Evolutionary conservation across 2,113 vertebrate species (phyloP).

Genomic region (Heterotis niloticus): DNA sequence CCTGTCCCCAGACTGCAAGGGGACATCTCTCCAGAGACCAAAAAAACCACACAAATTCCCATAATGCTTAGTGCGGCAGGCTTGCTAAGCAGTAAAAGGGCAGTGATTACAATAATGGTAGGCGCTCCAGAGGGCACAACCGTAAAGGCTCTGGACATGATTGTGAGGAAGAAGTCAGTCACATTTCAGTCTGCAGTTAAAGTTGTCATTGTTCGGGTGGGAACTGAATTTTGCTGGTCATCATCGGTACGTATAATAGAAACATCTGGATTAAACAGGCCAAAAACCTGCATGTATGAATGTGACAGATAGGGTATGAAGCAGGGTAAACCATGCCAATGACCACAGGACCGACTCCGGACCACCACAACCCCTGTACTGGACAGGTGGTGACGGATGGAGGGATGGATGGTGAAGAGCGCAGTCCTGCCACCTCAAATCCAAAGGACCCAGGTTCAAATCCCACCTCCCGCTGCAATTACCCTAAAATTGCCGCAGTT

Average conservation of each 20-base stretch:
- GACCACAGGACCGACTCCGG: too few relatives aligned
- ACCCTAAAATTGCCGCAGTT: too few relatives aligned
- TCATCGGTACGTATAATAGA: neutral
- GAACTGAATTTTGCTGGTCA: too few relatives aligned
- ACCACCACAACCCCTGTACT: too few relatives aligned
- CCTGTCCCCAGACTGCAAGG: neutral
- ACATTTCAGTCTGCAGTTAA: neutral
- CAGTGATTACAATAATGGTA: neutral
- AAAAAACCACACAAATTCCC: neutral
- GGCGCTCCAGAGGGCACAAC: neutral
- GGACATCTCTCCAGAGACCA: neutral
- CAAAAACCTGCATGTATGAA: neutral
- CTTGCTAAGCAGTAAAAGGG: neutral
- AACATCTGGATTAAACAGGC: neutral
- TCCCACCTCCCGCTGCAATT: too few relatives aligned
- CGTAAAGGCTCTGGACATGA: neutral
- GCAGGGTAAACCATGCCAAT: too few relatives aligned
- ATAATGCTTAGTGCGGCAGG: neutral
- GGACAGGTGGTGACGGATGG: too few relatives aligned
- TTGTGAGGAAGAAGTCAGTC: neutral
- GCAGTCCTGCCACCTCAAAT: too few relatives aligned
- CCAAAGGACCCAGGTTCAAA: too few relatives aligned
- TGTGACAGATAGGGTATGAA: neutral
- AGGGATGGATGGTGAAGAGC: too few relatives aligned
- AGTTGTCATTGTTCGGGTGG: neutral